Base-by-base conservation (phyloP, 2,113 vertebrate genomes). In the Calonectris borealis region DNA sequence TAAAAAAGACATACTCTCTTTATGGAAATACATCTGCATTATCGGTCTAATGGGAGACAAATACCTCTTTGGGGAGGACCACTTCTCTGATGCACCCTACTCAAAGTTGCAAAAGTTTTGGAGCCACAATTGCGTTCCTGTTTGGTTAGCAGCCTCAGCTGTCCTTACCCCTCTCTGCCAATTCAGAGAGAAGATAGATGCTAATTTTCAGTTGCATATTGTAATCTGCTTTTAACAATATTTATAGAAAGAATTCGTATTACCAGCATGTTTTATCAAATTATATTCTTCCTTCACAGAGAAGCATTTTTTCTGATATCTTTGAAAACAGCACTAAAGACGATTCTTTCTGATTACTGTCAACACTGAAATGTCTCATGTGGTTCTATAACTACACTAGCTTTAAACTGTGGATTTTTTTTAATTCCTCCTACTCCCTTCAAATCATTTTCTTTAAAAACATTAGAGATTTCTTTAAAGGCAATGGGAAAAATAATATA, bases 241-340 rank as follows among this genome's bases (percentile, higher is more conserved):
- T 93, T 91, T n/a, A 85, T 54, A 26, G 44, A 71, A 87, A 72
- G 14, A 68, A 78, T n/a, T 86, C 7, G 5, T 71, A 89, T 75
- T 78, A 64, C 51, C 46, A 86, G n/a, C 21, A 66, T 24, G 26
- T 75, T 96, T 94, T 92, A 75, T 64, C 12, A 77, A 88, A 80
- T 92, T 76, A 83, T 61, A 49, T 61, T 93, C 49, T 92, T 93
- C 64, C 76, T n/a, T 91, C 68, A 81, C 55, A 91, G 80, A 94
- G 86, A 77, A 92, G 2, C 19, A 48, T 80, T 88, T 94, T 85
- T 88, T 79, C 77, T 61, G n/a, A 8, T 87, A 64, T 54, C 57
- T 91, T 89, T 87, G 81, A 89, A 94, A 95, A 79, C 40, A 51
- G 46, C 60, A 44, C 64, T 94, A 71, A 82, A 91, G 64, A 51